phyloP scores from a whole-genome alignment of 2,888 invertebrate genomes.

The Phyto melanocephala region DNA sequence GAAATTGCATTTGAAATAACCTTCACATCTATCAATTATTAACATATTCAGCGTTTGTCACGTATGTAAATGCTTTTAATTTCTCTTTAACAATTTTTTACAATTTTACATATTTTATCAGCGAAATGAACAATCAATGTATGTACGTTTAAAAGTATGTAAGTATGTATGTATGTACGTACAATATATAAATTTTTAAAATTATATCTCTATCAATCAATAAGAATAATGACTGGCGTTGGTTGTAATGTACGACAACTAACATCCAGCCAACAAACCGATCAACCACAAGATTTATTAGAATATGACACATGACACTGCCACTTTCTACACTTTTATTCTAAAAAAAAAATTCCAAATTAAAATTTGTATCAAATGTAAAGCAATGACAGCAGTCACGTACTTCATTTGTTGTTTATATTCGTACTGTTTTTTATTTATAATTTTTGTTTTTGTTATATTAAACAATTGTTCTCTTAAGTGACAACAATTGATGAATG shows the following conservation, averaged over 20 bases:
- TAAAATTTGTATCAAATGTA: constrained; percentile 15
- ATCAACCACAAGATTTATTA: constrained; percentile 52
- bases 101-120: neutral
- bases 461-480: constrained; percentile 25
- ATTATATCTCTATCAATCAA: constrained; percentile 9
- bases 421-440: neutral
- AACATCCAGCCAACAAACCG: constrained; percentile 28
- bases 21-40: neutral
- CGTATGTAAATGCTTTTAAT: neutral
- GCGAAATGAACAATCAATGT: no score
- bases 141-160: no score
- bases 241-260: constrained; percentile 21
- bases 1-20: no score
- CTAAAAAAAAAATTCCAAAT: neutral
- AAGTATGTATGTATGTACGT: no score
- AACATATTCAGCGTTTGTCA: neutral
- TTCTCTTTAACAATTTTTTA: neutral
- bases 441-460: neutral
- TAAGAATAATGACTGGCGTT: neutral
- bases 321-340: constrained; percentile 44
- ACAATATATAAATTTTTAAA: constrained; percentile 6
- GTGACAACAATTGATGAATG: constrained; percentile 38
- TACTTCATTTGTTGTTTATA: constrained; percentile 26
- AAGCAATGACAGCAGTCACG: constrained; percentile 51
- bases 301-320: constrained; percentile 38